Percentiles rank a stretch among this genome's conserved stretches.
Conservation (phyloP, 2,888 invertebrate species). For the Argyra leucocephala region DNA sequence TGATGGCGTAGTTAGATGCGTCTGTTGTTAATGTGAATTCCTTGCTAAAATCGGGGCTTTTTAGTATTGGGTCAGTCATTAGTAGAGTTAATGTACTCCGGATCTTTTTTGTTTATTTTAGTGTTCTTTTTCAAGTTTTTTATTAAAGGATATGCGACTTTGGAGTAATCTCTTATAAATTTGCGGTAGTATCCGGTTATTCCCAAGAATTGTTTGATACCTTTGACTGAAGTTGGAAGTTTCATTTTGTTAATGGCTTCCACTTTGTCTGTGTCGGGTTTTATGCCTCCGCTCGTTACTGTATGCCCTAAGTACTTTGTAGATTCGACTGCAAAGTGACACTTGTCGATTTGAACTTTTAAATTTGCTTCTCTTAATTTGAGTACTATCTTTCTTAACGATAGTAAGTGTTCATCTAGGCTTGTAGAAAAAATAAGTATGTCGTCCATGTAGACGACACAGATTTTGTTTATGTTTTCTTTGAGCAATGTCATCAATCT, state of each 20-base stretch:
- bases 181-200: conserved; percentile 20
- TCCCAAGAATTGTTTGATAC: conserved; percentile 22
- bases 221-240: conserved; percentile 14
- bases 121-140: conserved; percentile 20
- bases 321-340: conserved; percentile 15
- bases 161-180: conserved; percentile 19
- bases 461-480: conserved; percentile 18
- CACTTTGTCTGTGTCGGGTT: conserved; percentile 29
- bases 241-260: conserved; percentile 19
- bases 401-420: conserved; percentile 26
- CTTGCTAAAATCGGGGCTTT: too few species aligned
- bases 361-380: too few species aligned
- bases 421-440: conserved; percentile 24
- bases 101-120: conserved; percentile 15
- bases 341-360: conserved; percentile 18
- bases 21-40: too few species aligned
- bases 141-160: conserved; percentile 20
- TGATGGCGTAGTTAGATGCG: conserved; percentile 15
- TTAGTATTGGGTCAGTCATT: conserved; percentile 21
- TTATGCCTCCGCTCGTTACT: conserved; percentile 27
- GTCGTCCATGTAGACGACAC: conserved; percentile 30
- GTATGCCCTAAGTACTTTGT: conserved; percentile 19
- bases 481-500: conserved; percentile 31
- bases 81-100: conserved; percentile 17
- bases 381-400: conserved; percentile 24